Conservation (phyloP, 2,113 vertebrate genomes). For the Terrapene triunguis region DNA sequence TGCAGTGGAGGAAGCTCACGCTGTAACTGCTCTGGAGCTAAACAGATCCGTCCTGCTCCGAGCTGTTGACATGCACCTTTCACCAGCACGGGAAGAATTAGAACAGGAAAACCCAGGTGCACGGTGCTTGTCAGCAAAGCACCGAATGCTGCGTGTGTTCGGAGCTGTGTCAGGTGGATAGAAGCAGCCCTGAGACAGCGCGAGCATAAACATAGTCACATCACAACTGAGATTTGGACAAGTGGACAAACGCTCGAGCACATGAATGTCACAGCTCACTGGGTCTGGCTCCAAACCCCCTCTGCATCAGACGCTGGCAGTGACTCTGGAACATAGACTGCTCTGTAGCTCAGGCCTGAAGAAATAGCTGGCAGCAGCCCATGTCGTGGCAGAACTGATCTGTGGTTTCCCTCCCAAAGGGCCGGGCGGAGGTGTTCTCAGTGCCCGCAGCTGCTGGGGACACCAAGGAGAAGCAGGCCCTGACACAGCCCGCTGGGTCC, state of each 20-base stretch:
- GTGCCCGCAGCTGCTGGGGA: neutral
- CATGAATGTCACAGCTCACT: neutral
- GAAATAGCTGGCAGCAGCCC: neutral
- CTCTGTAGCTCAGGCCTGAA: neutral
- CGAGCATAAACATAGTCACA: neutral
- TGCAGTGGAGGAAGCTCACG: too few relatives aligned
- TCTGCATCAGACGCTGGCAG: neutral
- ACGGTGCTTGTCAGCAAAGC: neutral
- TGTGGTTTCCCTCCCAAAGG: too few relatives aligned
- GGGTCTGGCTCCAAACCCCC: neutral
- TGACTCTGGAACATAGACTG: too few relatives aligned
- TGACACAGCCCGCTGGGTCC: too few relatives aligned
- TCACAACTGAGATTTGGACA: neutral
- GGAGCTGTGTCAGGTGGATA: neutral
- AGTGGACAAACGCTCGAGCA: neutral
- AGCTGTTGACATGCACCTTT: neutral
- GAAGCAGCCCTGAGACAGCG: neutral
- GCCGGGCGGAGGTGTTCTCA: neutral
- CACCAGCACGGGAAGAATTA: neutral
- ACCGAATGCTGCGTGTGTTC: neutral
- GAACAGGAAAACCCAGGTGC: neutral
- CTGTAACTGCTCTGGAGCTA: neutral
- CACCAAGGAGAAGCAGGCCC: too few relatives aligned
- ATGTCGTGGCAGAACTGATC: too few relatives aligned
- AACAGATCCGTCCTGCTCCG: neutral